These are phyloP conservation scores for Pteronotus mesoamericanus DNA, from an alignment of 2,797 vertebrate genomes.

Conservation along the genomic window DNA sequence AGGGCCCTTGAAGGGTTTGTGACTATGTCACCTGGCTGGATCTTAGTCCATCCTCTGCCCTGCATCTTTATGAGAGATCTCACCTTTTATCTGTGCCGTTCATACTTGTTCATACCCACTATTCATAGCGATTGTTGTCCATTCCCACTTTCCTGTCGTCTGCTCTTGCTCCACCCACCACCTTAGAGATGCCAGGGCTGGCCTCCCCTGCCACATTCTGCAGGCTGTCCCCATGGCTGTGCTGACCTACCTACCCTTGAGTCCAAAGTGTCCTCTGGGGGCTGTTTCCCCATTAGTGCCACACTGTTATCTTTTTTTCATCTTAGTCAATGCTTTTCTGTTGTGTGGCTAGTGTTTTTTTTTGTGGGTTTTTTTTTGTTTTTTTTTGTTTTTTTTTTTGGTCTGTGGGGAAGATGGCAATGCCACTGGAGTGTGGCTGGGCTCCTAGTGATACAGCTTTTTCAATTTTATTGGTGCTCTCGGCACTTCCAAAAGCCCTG, in stretches of 20 bases:
- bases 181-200: background rate
- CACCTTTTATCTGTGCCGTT: background rate
- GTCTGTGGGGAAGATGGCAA: background rate
- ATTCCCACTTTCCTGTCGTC: background rate
- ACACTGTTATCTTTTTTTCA: background rate
- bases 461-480: background rate
- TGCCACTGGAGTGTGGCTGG: background rate
- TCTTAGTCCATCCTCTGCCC: background rate
- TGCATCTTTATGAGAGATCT: background rate
- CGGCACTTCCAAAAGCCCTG: background rate
- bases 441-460: background rate
- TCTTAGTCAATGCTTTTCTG: background rate
- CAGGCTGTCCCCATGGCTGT: fast-evolving
- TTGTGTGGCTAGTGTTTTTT: background rate
- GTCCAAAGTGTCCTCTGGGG: background rate
- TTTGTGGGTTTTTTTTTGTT: background rate
- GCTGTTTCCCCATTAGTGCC: background rate
- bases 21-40: background rate
- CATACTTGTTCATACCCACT: background rate
- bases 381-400: background rate
- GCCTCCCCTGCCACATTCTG: background rate
- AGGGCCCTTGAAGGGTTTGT: background rate
- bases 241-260: background rate
- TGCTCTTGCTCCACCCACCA: background rate
- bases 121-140: background rate